These are phyloP conservation scores for Eurytoma californica DNA, from an alignment of 2,888 invertebrate genomes.

Conservation along the genomic window DNA sequence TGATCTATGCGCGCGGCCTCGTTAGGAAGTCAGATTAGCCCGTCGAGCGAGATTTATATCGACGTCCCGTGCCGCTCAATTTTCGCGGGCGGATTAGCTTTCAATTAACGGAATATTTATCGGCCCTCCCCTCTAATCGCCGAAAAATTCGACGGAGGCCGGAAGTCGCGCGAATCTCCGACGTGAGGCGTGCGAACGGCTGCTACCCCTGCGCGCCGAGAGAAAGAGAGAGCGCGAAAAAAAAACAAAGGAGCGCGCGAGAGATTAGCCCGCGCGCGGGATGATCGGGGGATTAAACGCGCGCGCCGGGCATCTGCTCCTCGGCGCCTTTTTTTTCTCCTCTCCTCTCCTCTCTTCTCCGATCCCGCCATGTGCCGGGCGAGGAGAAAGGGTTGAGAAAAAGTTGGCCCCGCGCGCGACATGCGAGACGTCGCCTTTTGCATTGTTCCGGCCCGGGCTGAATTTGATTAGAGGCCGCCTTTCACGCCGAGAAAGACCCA, in stretches of 20 bases:
- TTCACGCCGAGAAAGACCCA: neutral
- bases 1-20: conserved; percentile 48
- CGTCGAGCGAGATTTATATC: conserved; percentile 63
- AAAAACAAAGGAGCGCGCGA: conserved; percentile 7
- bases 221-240: neutral
- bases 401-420: conserved; percentile 65
- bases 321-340: neutral
- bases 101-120: conserved; percentile 65
- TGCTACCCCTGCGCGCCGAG: neutral
- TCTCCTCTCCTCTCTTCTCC: conserved; percentile 60
- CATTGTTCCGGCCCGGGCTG: conserved; percentile 66
- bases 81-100: conserved; percentile 69
- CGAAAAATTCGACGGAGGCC: conserved; percentile 22
- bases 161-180: conserved; percentile 70
- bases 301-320: conserved; percentile 36
- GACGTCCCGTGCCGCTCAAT: conserved; percentile 56
- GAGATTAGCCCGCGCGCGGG: neutral
- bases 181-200: neutral
- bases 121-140: conserved; percentile 61
- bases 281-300: neutral
- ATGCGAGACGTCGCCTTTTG: conserved; percentile 56
- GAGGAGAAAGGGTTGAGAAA: conserved; percentile 70
- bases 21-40: conserved; percentile 57
- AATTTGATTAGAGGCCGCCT: conserved; percentile 69
- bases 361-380: conserved; percentile 69